A percentile compares a stretch with the other conserved stretches of the same genome.
Conservation (phyloP, 2,797 vertebrate genomes). For the Synaphobranchus kaupii region DNA sequence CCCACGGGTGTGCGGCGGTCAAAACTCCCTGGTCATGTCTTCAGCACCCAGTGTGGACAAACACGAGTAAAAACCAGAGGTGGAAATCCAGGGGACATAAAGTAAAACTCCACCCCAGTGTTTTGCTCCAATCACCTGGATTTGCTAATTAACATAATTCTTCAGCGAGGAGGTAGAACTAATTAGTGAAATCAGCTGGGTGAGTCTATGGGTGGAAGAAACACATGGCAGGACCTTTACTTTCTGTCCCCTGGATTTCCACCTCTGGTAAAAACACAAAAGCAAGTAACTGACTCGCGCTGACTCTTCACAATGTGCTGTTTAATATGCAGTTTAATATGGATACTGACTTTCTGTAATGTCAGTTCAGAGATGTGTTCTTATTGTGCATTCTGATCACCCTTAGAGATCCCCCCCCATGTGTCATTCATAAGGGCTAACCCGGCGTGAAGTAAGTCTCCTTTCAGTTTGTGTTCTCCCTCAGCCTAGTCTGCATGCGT, state of each 20-base stretch:
- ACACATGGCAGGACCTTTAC: too few relatives aligned
- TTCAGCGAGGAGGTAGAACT: too few relatives aligned
- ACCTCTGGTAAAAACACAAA: too few relatives aligned
- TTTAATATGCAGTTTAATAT: neutral
- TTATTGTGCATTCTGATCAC: neutral
- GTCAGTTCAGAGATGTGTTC: neutral
- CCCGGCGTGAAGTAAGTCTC: neutral
- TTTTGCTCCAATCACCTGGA: too few relatives aligned
- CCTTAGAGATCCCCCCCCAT: neutral
- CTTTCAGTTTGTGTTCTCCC: neutral
- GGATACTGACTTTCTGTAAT: neutral
- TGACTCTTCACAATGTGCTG: neutral
- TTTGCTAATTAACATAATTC: too few relatives aligned
- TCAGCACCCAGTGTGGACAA: neutral
- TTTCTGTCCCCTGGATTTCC: too few relatives aligned
- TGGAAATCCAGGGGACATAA: too few relatives aligned
- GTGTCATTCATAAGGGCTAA: neutral
- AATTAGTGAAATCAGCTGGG: too few relatives aligned
- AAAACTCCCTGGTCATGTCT: conserved; percentile 1
- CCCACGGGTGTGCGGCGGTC: conserved; percentile 12
- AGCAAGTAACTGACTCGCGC: neutral
- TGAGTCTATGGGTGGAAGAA: too few relatives aligned
- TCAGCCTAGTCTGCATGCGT: neutral
- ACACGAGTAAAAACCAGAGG: neutral
- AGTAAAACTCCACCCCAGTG: too few relatives aligned